phyloP scores from a whole-genome alignment of 2,888 invertebrate genomes.

The Cinara cedri region DNA sequence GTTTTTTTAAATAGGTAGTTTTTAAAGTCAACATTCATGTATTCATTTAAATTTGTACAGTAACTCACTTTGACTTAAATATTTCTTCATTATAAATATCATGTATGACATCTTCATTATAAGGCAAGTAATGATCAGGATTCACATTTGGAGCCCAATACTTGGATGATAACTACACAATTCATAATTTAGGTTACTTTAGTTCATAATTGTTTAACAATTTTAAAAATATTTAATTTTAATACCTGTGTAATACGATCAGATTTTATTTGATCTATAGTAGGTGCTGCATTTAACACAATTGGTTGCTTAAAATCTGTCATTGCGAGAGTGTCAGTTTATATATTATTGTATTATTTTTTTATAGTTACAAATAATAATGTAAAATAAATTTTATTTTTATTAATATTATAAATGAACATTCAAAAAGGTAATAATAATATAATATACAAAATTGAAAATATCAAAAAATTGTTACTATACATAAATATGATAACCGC shows the following conservation, averaged over 20 bases:
- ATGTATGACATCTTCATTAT: constrained; percentile 80
- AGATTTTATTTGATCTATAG: constrained; percentile 87
- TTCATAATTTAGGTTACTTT: constrained; percentile 7
- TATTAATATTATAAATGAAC: no score
- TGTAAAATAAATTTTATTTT: no score
- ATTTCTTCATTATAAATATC: constrained; percentile 89
- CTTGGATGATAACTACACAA: constrained; percentile 80
- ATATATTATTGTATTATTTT: no score
- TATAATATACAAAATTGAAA: no score
- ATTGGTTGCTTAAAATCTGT: constrained; percentile 29
- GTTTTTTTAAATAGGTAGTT: no score
- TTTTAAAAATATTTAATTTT: no score
- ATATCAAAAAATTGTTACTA: no score
- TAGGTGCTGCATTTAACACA: constrained; percentile 70
- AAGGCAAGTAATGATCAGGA: constrained; percentile 73
- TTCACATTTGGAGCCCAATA: constrained; percentile 89
- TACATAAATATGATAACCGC: no score
- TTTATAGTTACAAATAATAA: no score
- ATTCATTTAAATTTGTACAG: neutral
- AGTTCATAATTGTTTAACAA: neutral
- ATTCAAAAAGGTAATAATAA: no score
- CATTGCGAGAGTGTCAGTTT: no score
- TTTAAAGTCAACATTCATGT: no score
- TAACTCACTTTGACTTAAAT: constrained; percentile 75
- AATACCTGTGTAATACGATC: constrained; percentile 86